Base-by-base conservation (phyloP, 2,888 invertebrate species). In the Nephrotoma flavescens region DNA sequence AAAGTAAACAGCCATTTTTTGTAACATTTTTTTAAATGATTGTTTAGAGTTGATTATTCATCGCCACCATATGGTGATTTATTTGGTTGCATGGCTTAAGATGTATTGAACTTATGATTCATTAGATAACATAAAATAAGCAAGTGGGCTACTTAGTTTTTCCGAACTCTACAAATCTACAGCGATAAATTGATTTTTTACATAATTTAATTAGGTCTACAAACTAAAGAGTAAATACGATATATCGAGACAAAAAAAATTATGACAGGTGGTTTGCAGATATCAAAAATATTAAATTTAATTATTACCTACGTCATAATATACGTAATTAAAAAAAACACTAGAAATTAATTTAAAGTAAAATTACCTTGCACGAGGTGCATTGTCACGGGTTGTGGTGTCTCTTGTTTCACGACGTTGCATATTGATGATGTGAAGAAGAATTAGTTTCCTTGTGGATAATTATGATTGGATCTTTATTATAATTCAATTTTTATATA, bases 341-440 rank as follows among this genome's bases (percentile, higher is more conserved):
- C 31, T 57, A 57, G 19, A 57, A 57, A 71, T 31, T 71, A 31
- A 71, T 71, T 7, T 31, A 71, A 31, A 9, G 52, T 71, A 9
- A 84, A 84, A 42, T 84, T 84, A 84, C 84, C 84, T 84, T 84
- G 42, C 42, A 84, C 42, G 84, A 42, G 84, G 41, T 84, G 84
- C 84, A 84, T 41, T 86, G 45, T 87, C 88, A 47, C 86, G 86
- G 42, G 87, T 86, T 19, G 83, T 86, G 31, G 2, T 2, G 84
- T 88, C 87, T 47, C 88, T 84, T 41, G 84, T 52, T 41, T 87
- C 88, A n/a, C 87, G 87, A 86, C 87, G 87, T 85, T 88, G 88
- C 88, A 88, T 88, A 11, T 84, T 84, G n/a, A 42, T 41, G 42
- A 83, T 42, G n/a, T 84, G 42, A 84, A 15, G 84, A 42, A 42